These are phyloP conservation scores for Lytechinus pictus DNA, from an alignment of 35 echinoderm and acorn worm species.

Conservation along the genomic window DNA sequence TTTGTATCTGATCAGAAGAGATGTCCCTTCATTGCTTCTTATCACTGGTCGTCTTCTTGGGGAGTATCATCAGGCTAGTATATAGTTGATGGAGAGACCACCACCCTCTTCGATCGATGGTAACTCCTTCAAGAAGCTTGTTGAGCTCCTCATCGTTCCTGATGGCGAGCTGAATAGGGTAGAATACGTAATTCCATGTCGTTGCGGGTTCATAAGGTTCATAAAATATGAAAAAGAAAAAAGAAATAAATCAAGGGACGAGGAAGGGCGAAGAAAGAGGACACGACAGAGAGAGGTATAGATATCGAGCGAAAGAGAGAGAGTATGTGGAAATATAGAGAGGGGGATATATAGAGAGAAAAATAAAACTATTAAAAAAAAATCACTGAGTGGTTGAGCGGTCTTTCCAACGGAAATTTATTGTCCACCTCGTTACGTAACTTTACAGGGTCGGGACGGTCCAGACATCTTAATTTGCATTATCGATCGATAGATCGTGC, in stretches of 20 bases:
- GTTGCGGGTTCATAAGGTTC: too few relatives aligned
- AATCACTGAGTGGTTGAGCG: not conserved
- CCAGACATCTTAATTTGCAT: not conserved
- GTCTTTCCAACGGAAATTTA: not conserved
- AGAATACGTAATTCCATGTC: conserved; percentile 82
- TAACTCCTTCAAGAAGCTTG: conserved; percentile 69
- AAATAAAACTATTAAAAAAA: too few relatives aligned
- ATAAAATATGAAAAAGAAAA: not conserved
- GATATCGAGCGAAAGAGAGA: too few relatives aligned
- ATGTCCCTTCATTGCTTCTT: not conserved
- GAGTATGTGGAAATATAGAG: too few relatives aligned
- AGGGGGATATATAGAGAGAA: too few relatives aligned
- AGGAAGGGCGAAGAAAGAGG: not conserved
- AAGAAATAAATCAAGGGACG: not conserved
- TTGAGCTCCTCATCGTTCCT: conserved; percentile 87
- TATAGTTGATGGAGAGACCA: conserved; percentile 88
- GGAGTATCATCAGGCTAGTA: conserved; percentile 85
- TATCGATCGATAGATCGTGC: not conserved
- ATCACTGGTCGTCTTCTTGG: conserved; percentile 66
- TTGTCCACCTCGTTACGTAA: not conserved
- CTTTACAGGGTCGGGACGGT: not conserved
- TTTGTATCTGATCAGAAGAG: not conserved
- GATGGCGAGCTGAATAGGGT: conserved; percentile 78
- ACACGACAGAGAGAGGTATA: too few relatives aligned
- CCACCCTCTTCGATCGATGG: conserved; percentile 83